Evolutionary conservation across 2,888 invertebrate genomes (phyloP), one percentile per base, ranked within the genome.

Genomic region (Marronus borbonicus): DNA sequence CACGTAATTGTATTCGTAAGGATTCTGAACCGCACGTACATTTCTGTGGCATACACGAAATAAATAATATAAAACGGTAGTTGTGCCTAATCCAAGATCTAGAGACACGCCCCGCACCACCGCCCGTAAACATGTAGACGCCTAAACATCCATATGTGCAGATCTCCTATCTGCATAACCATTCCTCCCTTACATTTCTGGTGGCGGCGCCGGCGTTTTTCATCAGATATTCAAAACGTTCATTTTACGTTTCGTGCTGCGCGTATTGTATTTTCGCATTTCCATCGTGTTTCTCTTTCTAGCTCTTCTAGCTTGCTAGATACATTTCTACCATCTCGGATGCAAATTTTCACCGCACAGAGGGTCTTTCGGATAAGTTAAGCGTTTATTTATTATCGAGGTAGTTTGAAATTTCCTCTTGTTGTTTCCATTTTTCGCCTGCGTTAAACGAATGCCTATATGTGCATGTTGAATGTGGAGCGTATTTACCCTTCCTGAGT

Each of bases 311-410:
- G 24, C 62, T 7, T 20, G 60, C 10, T 28, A 14, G 28, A 24
- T 8, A n/a, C 28, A 10, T 50, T 49, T 24, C 50, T 50, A 28
- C 50, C 28, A 28, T 17, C 8, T 28, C 68, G 68, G 49, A 68
- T 68, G 68, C 68, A 68, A 68, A 68, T 68, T 68, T 36, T 4
- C 31, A 5, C 20, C 28, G 12, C 20, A 8, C 55, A 20, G 5
- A 36, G 31, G 31, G 3, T 36, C 5, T 50, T n/a, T 50, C 14
- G 28, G 50, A 50, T 50, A 68, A 49, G 50, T 39, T 49, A 68
- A 68, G 49, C 50, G 68, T 68, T 68, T 68, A 68, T 68, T 68
- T 68, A 68, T 68, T 68, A 68, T 52, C 20, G 50, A 50, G 68
- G 7, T 28, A 50, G 24, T 68, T 49, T 50, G 68, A 68, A 68